Evolutionary conservation across 2,797 vertebrate species (phyloP), one percentile per base, ranked within the genome.

Genomic region (Lemur catta): DNA sequence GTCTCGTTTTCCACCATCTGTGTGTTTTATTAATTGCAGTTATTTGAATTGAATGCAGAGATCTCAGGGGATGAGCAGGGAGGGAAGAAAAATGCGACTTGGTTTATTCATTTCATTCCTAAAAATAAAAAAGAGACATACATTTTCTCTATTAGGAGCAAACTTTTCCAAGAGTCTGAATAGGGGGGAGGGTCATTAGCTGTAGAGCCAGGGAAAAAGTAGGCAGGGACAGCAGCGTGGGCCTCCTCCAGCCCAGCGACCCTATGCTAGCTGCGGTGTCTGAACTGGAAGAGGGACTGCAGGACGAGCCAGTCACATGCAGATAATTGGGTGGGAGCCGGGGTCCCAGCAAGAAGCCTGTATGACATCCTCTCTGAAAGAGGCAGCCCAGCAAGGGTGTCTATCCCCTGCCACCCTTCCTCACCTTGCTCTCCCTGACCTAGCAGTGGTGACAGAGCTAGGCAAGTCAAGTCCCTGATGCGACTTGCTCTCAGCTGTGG

Each of bases 61-160:
- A 72, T 96, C 87, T 93, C 87, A 82, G 85, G 50, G 86, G 52
- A 89, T 81, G 74, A 87, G 38, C 75, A 84, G 43, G 22, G 43
- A 81, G 69, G 59, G 90, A 59, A 74, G 67, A 84, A 63, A 93
- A 85, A 95, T 86, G 41, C 43, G 89, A 72, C 30, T 84, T 69
- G 81, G 74, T 75, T 61, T 93, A 72, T 67, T 79, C 76, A 82
- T 96, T 75, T 94, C 52, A 78, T 86, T 89, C 92, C 84, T 97
- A 76, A 88, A 88, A 94, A 80, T 76, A 43, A 65, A 74, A 78
- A 81, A 92, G 48, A 75, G 41, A 76, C 89, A 71, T 10, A 7
- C 14, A 7, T 87, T 76, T 65, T 88, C 41, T 84, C 80, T 72
- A 6, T 57, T 38, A 78, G 76, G 50, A 93, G 71, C 30, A 89